Evolutionary conservation across 2,113 vertebrate genomes (phyloP), one percentile per base, ranked within the genome.

Genomic region (Hiodon alosoides): DNA sequence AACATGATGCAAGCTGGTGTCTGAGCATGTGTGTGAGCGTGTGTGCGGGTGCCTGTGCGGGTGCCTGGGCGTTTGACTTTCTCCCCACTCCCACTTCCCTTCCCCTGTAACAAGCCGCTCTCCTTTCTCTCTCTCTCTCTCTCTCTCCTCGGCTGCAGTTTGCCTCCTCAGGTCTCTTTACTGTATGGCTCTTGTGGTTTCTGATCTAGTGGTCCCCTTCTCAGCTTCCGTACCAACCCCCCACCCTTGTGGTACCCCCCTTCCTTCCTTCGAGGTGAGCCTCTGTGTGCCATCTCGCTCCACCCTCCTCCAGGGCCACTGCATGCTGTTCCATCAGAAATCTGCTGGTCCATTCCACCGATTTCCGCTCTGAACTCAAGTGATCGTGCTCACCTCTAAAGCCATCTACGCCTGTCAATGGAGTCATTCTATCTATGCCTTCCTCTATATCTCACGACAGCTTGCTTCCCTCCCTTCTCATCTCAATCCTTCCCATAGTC

Each of bases 121-220:
- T 87, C 72, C 84, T 84, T 81, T 86, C 78, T 87, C 9, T 67
- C 66, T 55, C 66, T 71, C 58, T 79, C 58, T 70, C 79, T 68
- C 58, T 88, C 80, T 90, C 91, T 88, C 93, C 91, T 88, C 67
- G 89, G 90, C 90, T 92, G 82, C 95, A 98, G 97, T 99, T 98
- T 93, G 96, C 96, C 93, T 99, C 97, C 93, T 99, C 96, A 95
- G 96, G 96, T 93, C 95, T 99, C 92, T 98, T 99, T 93, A 99
- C 96, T 96, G 96, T 99, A 90, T 99, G 96, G 96, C 97, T 99
- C 93, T 97, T 99, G 94, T 99, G 97, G 97, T 98, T 99, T 99
- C 95, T 99, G 94, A 99, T 99, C 94, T 99, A 99, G 94, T 97
- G 96, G 97, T 31, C 31, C 95, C 96, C 98, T 95, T 95, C 92